Evolutionary conservation across 2,888 invertebrate species (phyloP).

Genomic region (Dyspetes luteomarginatus): DNA sequence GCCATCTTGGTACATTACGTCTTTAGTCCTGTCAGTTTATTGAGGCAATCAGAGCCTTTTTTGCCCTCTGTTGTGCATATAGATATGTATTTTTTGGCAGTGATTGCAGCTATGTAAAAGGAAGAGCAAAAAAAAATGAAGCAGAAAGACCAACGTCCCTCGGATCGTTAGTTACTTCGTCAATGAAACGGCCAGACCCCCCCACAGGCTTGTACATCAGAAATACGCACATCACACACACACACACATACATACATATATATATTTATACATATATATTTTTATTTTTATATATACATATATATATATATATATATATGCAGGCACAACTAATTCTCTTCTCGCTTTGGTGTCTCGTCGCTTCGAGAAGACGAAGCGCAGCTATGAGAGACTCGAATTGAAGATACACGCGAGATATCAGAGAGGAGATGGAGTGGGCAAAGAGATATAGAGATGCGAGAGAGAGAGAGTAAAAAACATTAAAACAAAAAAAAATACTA

Average conservation of each 20-base stretch:
- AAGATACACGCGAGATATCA: slow-evolving; percentile 38
- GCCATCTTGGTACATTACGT: too few species aligned
- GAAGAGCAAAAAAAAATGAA: not conserved
- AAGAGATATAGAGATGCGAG: slow-evolving; percentile 23
- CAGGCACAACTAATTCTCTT: not conserved
- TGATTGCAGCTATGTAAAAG: not conserved
- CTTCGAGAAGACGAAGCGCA: slow-evolving; percentile 37
- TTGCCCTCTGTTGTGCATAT: not conserved
- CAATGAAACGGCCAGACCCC: slow-evolving; percentile 49
- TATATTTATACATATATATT: too few species aligned
- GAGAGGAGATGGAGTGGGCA: slow-evolving; percentile 24
- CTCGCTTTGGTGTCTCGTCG: slow-evolving; percentile 11
- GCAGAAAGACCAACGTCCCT: not conserved
- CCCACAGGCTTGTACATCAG: slow-evolving; percentile 11
- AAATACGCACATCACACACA: too few species aligned
- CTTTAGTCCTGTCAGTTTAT: too few species aligned
- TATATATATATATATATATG: not conserved
- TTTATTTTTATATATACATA: too few species aligned
- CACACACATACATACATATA: too few species aligned
- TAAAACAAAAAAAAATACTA: slow-evolving; percentile 32
- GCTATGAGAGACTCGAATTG: not conserved
- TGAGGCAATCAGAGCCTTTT: not conserved
- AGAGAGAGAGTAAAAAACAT: slow-evolving; percentile 15
- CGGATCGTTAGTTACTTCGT: slow-evolving; percentile 47
- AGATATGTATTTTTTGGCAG: not conserved